Conservation (phyloP, 2,888 invertebrate genomes). For the Dicranocentrus wangi region DNA sequence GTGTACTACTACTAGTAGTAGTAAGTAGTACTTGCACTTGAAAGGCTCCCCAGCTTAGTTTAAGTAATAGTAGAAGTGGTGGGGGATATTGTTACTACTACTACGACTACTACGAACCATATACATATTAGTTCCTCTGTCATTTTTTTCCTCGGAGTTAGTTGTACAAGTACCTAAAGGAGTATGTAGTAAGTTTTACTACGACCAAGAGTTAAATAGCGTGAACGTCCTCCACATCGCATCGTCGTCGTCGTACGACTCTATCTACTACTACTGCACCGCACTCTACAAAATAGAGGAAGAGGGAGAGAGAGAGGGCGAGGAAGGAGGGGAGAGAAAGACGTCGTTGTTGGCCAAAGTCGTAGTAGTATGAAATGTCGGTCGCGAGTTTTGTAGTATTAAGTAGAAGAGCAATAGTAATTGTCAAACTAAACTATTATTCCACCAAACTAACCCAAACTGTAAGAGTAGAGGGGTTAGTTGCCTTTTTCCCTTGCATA, state of each 20-base stretch:
- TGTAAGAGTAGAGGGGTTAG: slow-evolving; percentile 18
- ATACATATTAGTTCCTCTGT: too few relatives aligned
- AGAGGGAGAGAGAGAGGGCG: too few relatives aligned
- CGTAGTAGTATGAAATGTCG: slow-evolving; percentile 8
- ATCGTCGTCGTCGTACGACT: too few relatives aligned
- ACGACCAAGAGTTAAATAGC: slow-evolving; percentile 27
- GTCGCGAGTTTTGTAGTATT: slow-evolving; percentile 2
- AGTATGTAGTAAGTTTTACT: too few relatives aligned
- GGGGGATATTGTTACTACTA: slow-evolving; percentile 21
- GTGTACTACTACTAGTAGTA: neutral
- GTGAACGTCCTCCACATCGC: neutral
- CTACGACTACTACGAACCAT: slow-evolving; percentile 27
- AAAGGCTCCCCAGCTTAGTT: slow-evolving; percentile 21
- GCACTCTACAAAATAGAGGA: too few relatives aligned
- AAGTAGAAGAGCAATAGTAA: slow-evolving; percentile 45
- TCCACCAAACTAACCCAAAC: slow-evolving; percentile 44
- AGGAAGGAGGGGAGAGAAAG: too few relatives aligned
- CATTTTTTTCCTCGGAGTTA: too few relatives aligned
- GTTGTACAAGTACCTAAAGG: too few relatives aligned
- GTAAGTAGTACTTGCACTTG: slow-evolving; percentile 14
- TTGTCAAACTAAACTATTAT: slow-evolving; percentile 58
- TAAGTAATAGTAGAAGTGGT: slow-evolving; percentile 20
- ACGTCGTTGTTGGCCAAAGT: too few relatives aligned
- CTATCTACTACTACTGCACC: slow-evolving; percentile 12
- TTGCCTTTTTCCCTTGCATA: too few relatives aligned